phyloP scores from a whole-genome alignment of 2,113 vertebrate genomes.

The human region DNA sequence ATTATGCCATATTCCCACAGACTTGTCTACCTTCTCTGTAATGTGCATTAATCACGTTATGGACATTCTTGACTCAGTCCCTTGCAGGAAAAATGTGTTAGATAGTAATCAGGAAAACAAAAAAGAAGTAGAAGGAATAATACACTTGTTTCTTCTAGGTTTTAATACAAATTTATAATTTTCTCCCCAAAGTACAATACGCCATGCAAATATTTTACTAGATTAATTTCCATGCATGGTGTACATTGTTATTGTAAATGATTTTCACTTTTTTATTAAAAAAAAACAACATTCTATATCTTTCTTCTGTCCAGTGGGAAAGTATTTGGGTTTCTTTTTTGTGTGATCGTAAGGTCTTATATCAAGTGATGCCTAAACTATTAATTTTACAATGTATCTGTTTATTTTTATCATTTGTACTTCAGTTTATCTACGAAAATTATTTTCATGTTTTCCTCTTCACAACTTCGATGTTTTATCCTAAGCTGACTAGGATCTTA shows the following conservation, averaged over 20 bases:
- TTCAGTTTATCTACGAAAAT: neutral
- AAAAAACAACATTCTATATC: neutral
- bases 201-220: too few species aligned
- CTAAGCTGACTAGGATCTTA: neutral
- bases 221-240: neutral
- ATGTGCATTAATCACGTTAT: neutral
- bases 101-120: neutral
- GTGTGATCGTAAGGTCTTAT: neutral
- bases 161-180: neutral
- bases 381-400: neutral
- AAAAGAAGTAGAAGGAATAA: neutral
- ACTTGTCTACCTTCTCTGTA: accelerated
- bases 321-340: neutral
- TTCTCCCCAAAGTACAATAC: neutral
- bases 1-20: neutral
- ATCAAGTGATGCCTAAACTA: neutral
- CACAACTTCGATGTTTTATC: neutral
- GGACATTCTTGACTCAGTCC: neutral
- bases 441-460: neutral
- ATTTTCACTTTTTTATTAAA: neutral
- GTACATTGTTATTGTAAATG: too few species aligned
- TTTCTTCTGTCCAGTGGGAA: neutral
- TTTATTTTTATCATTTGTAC: neutral
- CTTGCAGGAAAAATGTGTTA: neutral
- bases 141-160: neutral